Percentiles rank a stretch among this genome's conserved stretches.
These are phyloP conservation scores for Miichthys miiuy DNA, from an alignment of 2,797 vertebrate genomes.

Conservation along the genomic window DNA sequence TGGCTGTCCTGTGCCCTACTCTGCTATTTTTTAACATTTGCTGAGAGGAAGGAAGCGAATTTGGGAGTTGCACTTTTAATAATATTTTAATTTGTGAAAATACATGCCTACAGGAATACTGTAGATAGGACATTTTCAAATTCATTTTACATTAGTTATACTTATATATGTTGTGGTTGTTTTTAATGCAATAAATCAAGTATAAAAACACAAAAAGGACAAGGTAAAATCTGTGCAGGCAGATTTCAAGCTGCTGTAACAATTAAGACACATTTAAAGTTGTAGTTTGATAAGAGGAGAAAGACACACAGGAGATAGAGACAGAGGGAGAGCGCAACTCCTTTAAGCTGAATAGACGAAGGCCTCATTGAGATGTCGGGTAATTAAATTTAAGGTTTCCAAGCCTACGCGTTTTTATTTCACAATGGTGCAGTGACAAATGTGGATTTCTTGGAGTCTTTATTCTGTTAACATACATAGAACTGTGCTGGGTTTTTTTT, in stretches of 20 bases:
- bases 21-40: too few species aligned
- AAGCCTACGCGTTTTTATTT: slow-evolving; percentile 19
- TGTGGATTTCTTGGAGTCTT: slow-evolving; percentile 29
- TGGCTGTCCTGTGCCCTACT: too few species aligned
- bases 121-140: background rate
- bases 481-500: background rate
- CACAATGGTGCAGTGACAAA: slow-evolving; percentile 23
- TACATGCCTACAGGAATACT: background rate
- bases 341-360: slow-evolving; percentile 34
- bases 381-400: slow-evolving; percentile 35
- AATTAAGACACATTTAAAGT: background rate
- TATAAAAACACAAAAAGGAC: background rate
- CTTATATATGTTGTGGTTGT: too few species aligned
- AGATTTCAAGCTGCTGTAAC: slow-evolving; percentile 9
- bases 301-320: background rate
- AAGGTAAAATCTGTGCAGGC: background rate
- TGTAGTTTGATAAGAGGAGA: slow-evolving; percentile 12
- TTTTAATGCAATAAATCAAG: background rate
- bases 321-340: slow-evolving; percentile 7
- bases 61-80: too few species aligned
- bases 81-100: background rate
- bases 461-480: slow-evolving; percentile 17
- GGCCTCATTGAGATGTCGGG: slow-evolving; percentile 20
- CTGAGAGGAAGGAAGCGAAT: too few species aligned
- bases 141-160: too few species aligned